These are phyloP conservation scores for Acronicta leporina DNA, from an alignment of 2,888 invertebrate species.

Conservation along the genomic window DNA sequence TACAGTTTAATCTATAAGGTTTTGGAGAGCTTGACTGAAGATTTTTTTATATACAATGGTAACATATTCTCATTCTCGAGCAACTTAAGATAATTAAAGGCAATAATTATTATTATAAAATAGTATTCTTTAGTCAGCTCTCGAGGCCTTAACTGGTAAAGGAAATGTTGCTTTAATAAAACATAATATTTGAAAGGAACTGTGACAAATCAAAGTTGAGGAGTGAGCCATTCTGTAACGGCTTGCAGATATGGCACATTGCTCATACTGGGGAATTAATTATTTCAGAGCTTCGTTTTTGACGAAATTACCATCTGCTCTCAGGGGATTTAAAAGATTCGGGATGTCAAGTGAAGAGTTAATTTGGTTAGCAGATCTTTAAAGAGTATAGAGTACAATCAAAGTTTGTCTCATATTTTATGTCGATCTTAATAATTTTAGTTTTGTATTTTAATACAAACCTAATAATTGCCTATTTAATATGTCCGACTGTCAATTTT, in stretches of 20 bases:
- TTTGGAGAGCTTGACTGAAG: slow-evolving; percentile 26
- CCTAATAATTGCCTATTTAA: slow-evolving; percentile 9
- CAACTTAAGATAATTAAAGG: slow-evolving; percentile 8
- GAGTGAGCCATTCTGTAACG: slow-evolving; percentile 76
- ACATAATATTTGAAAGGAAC: slow-evolving; percentile 53
- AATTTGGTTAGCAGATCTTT: slow-evolving; percentile 66
- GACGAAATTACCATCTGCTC: slow-evolving; percentile 70
- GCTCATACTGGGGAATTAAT: slow-evolving; percentile 71
- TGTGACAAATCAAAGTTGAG: slow-evolving; percentile 80
- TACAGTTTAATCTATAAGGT: slow-evolving; percentile 31
- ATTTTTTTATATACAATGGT: too few species aligned
- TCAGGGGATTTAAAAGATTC: slow-evolving; percentile 74
- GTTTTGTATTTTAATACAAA: slow-evolving; percentile 17
- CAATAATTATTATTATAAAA: slow-evolving; percentile 28
- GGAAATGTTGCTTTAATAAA: slow-evolving; percentile 45
- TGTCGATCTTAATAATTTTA: slow-evolving; percentile 26
- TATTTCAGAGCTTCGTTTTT: slow-evolving; percentile 72
- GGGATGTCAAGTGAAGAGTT: slow-evolving; percentile 88
- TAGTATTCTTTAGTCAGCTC: slow-evolving; percentile 33
- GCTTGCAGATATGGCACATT: slow-evolving; percentile 80
- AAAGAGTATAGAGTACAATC: slow-evolving; percentile 36
- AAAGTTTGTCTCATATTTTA: slow-evolving; percentile 27
- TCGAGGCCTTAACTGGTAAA: slow-evolving; percentile 56
- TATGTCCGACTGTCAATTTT: slow-evolving; percentile 52
- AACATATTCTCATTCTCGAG: too few species aligned